These are phyloP conservation scores for Apamea monoglypha DNA, from an alignment of 2,888 invertebrate species.

Conservation along the genomic window DNA sequence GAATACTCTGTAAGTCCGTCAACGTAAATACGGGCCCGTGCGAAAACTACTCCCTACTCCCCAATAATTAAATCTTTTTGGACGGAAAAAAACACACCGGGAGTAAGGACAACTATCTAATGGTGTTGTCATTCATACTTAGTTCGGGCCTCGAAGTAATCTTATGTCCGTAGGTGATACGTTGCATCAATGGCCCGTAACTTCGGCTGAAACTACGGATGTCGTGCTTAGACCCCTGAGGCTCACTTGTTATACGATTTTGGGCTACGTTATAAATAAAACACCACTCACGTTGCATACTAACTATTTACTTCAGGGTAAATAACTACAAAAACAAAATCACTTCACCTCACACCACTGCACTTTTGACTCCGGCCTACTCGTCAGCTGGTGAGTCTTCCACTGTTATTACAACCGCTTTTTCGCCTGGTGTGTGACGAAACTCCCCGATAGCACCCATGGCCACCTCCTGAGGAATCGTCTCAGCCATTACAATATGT, in stretches of 20 bases:
- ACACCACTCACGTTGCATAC: conserved; percentile 16
- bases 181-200: neutral
- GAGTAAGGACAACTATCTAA: neutral
- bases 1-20: neutral
- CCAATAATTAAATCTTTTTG: too few species aligned
- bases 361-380: neutral
- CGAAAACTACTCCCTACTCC: too few species aligned
- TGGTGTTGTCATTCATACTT: neutral
- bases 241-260: neutral
- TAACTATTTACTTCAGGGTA: conserved; percentile 30
- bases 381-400: too few species aligned
- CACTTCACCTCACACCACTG: conserved; percentile 20
- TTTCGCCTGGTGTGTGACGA: neutral
- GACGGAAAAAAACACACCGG: too few species aligned
- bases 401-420: too few species aligned
- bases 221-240: neutral
- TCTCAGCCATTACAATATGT: conserved; percentile 6
- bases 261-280: conserved; percentile 28
- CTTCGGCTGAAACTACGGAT: neutral
- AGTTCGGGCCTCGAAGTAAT: neutral
- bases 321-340: conserved; percentile 13
- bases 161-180: neutral
- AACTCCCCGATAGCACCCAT: conserved; percentile 44
- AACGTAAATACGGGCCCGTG: neutral
- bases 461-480: conserved; percentile 37